phyloP scores from a whole-genome alignment of 2,888 invertebrate genomes.

The Miltochrista miniata region DNA sequence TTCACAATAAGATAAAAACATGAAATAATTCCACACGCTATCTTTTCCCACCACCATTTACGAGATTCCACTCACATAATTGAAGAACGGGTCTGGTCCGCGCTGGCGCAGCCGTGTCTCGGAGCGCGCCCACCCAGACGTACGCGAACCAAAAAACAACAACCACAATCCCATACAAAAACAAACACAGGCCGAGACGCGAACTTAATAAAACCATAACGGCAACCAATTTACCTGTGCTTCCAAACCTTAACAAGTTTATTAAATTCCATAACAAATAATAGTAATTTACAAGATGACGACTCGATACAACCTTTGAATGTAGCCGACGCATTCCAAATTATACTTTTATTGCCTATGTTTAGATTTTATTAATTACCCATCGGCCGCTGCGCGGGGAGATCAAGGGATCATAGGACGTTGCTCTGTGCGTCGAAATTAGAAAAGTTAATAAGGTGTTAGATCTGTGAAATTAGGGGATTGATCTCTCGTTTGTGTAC shows the following conservation, averaged over 20 bases:
- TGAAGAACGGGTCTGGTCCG: conserved; percentile 47
- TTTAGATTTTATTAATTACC: conserved; percentile 74
- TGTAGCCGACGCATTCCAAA: conserved; percentile 73
- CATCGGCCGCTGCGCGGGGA: conserved; percentile 41
- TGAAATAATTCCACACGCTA: conserved; percentile 67
- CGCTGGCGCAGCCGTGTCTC: conserved; percentile 76
- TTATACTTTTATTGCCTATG: conserved; percentile 71
- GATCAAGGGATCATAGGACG: conserved; percentile 39
- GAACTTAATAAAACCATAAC: conserved; percentile 80
- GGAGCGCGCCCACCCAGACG: conserved; percentile 77
- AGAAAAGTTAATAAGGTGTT: conserved; percentile 31
- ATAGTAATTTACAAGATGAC: conserved; percentile 80
- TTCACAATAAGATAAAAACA: conserved; percentile 17
- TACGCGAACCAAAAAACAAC: conserved; percentile 66
- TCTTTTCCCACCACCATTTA: conserved; percentile 64
- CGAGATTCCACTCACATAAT: conserved; percentile 58
- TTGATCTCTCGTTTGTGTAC: conserved; percentile 24
- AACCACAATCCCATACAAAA: conserved; percentile 73
- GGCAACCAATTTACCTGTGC: conserved; percentile 74
- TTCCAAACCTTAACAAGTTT: conserved; percentile 82
- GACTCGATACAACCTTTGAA: conserved; percentile 73
- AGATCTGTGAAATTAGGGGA: conserved; percentile 17
- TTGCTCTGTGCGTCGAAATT: conserved; percentile 29
- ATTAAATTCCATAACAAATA: conserved; percentile 82
- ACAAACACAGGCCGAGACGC: conserved; percentile 78